A percentile compares a stretch with the other conserved stretches of the same genome.
Evolutionary conservation across 2,797 vertebrate species (phyloP).

Genomic region (Urosaurus nigricauda): DNA sequence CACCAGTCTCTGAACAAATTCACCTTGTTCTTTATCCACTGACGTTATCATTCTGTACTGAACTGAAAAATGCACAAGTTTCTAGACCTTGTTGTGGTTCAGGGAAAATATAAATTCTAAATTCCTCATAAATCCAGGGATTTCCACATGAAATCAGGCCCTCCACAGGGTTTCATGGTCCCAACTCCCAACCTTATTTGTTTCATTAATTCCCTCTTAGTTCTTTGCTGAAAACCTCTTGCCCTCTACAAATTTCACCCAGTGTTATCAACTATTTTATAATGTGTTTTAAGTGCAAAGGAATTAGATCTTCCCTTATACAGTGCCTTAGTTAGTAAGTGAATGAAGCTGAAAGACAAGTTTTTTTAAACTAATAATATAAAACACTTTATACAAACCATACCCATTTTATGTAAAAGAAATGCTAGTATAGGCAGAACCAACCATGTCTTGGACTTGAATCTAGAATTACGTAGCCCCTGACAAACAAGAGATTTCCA

Average conservation of each 20-base stretch:
- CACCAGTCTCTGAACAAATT: not conserved
- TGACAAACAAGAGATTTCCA: constrained; percentile 12
- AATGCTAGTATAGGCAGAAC: not conserved
- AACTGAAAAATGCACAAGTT: not conserved
- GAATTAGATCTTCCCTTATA: not conserved
- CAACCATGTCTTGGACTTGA: constrained; percentile 4
- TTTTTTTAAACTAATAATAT: not conserved
- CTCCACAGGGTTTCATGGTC: not conserved
- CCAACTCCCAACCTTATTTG: not conserved
- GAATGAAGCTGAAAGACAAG: not conserved
- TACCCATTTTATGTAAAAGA: not conserved
- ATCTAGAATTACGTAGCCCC: not conserved
- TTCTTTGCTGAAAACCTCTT: not conserved
- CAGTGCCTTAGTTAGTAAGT: not conserved
- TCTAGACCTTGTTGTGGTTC: not conserved
- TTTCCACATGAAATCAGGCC: not conserved
- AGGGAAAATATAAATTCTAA: not conserved
- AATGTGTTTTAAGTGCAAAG: not conserved
- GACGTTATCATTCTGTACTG: not conserved
- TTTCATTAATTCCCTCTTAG: not conserved
- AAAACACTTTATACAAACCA: not conserved
- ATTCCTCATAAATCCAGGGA: not conserved
- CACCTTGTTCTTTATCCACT: not conserved
- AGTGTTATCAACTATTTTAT: not conserved
- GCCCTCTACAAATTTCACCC: not conserved